Evolutionary conservation across 2,888 invertebrate genomes (phyloP).

Genomic region (Ctenicera cuprea): DNA sequence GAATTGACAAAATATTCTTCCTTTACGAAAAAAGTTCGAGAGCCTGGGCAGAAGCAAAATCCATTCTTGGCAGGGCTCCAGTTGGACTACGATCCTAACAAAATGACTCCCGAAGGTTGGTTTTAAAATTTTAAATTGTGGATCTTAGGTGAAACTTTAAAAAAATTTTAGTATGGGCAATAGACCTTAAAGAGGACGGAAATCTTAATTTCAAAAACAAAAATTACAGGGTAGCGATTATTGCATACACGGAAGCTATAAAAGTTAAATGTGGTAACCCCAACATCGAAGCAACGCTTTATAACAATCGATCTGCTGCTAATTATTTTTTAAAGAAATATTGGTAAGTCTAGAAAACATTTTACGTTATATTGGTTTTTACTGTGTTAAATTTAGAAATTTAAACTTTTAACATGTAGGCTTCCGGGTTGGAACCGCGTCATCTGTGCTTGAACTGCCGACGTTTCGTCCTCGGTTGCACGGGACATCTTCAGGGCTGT

Average conservation of each 20-base stretch:
- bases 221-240: constrained; percentile 92
- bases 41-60: constrained; percentile 82
- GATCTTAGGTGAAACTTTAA: background rate
- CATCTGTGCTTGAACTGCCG: too few species aligned
- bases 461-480: too few species aligned
- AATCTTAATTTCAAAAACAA: constrained; percentile 96
- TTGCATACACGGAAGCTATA: constrained; percentile 91
- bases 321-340: constrained; percentile 90
- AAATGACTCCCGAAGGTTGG: constrained; percentile 84
- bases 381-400: too few species aligned
- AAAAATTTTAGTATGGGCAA: constrained; percentile 84
- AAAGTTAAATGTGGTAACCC: constrained; percentile 81
- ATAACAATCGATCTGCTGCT: constrained; percentile 94
- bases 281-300: constrained; percentile 87
- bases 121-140: background rate
- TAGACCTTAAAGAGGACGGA: constrained; percentile 95
- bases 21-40: constrained; percentile 87
- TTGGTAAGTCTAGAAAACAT: constrained; percentile 72
- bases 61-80: constrained; percentile 93
- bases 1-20: constrained; percentile 96
- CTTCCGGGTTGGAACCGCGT: too few species aligned
- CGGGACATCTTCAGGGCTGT: too few species aligned
- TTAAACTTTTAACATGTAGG: too few species aligned
- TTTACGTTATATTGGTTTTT: too few species aligned
- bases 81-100: constrained; percentile 93